phyloP scores from a whole-genome alignment of 2,797 vertebrate genomes.

The Arnoldichthys spilopterus region DNA sequence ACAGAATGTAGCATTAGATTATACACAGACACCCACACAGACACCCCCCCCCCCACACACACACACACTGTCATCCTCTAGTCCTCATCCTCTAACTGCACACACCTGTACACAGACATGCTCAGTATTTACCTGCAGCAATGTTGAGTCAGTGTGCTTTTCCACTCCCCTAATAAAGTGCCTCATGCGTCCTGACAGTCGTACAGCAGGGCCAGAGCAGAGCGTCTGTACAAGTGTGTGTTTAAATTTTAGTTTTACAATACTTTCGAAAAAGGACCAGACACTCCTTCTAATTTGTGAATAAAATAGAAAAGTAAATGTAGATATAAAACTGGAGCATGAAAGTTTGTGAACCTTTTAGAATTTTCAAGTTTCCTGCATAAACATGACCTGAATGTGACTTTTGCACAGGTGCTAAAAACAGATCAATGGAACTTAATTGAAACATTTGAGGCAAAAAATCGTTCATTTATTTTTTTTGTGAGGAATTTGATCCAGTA shows the following conservation, averaged over 20 bases:
- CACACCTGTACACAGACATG: not conserved
- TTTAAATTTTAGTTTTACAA: no score
- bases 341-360: no score
- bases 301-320: not conserved
- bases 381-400: no score
- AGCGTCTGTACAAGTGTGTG: not conserved
- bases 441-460: no score
- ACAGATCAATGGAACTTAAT: no score
- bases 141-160: slow-evolving; percentile 66
- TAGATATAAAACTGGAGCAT: no score
- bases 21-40: not conserved
- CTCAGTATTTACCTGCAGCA: slow-evolving; percentile 57
- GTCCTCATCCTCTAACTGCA: not conserved
- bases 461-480: no score
- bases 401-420: no score
- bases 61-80: not conserved
- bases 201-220: not conserved
- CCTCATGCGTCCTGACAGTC: not conserved
- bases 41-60: not conserved
- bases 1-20: not conserved
- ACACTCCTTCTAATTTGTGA: not conserved
- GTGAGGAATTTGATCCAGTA: no score
- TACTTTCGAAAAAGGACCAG: not conserved
- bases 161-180: not conserved
- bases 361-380: no score